phyloP scores from a whole-genome alignment of 1,140 invertebrate species.

The Diploscapter pachys region DNA sequence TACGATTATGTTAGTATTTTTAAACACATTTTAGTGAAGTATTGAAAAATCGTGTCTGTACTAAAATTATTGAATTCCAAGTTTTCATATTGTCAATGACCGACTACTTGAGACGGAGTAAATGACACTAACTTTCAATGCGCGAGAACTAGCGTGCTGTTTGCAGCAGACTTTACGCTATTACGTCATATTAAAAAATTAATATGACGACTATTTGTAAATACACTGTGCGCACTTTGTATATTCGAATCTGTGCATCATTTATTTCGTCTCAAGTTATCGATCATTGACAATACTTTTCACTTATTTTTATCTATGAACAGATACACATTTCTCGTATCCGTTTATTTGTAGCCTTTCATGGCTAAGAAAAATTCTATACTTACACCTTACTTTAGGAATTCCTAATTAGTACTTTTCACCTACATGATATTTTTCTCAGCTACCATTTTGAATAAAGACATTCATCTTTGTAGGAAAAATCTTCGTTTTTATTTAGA shows the following conservation, averaged over 20 bases:
- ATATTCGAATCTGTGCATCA: too few species aligned
- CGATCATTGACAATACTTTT: background rate
- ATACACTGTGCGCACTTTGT: background rate
- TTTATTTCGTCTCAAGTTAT: background rate
- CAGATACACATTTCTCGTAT: conserved; percentile 1
- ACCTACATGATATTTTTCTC: background rate
- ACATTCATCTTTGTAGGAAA: too few species aligned
- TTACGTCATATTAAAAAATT: too few species aligned
- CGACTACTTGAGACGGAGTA: too few species aligned
- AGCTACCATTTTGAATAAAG: too few species aligned
- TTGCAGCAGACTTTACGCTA: too few species aligned
- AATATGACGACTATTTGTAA: background rate
- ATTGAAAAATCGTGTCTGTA: too few species aligned
- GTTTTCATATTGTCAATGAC: too few species aligned
- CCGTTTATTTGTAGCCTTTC: background rate
- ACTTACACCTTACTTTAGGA: background rate
- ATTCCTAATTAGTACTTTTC: background rate
- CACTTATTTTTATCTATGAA: background rate
- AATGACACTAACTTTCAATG: too few species aligned
- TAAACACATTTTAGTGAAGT: background rate
- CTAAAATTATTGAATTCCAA: too few species aligned
- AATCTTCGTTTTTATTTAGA: too few species aligned
- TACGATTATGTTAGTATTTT: conserved; percentile 32
- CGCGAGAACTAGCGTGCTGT: too few species aligned
- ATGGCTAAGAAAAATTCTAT: conserved; percentile 1